A percentile compares a stretch with the other conserved stretches of the same genome.
Conservation (phyloP, 1,140 invertebrate species). For the Temnothorax longispinosus region DNA sequence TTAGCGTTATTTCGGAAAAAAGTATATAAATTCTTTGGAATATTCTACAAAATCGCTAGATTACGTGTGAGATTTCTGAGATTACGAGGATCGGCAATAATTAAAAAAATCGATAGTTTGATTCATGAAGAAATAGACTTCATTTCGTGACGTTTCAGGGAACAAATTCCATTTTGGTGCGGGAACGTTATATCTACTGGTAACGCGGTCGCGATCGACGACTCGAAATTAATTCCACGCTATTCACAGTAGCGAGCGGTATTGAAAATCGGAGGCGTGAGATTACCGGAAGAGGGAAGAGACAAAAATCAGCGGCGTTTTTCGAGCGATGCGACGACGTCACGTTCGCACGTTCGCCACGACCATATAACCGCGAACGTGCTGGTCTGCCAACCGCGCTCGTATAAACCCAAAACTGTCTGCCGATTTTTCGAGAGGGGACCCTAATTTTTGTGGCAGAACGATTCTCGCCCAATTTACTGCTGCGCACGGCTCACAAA, state of each 20-base stretch:
- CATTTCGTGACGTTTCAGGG: constrained; percentile 10
- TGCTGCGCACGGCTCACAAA: constrained; percentile 22
- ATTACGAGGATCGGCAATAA: background rate
- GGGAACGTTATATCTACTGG: background rate
- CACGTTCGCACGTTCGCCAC: constrained; percentile 45
- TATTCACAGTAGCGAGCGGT: constrained; percentile 24
- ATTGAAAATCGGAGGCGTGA: constrained; percentile 48
- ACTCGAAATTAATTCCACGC: constrained; percentile 38
- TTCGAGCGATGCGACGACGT: constrained; percentile 44
- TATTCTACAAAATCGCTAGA: background rate
- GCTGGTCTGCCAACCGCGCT: constrained; percentile 36
- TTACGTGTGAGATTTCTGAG: background rate
- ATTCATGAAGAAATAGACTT: background rate
- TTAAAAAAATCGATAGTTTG: background rate
- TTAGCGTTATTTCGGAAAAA: background rate
- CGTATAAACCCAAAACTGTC: constrained; percentile 31
- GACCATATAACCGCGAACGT: constrained; percentile 57
- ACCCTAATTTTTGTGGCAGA: constrained; percentile 53
- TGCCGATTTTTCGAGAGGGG: constrained; percentile 39
- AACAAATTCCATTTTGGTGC: constrained; percentile 27
- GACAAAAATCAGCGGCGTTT: constrained; percentile 62
- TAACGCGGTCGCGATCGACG: constrained; percentile 16
- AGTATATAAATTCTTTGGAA: background rate
- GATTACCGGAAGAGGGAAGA: constrained; percentile 43
- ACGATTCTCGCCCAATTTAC: constrained; percentile 51